Conservation (phyloP, 2,888 invertebrate species). For the Rhagium mordax region DNA sequence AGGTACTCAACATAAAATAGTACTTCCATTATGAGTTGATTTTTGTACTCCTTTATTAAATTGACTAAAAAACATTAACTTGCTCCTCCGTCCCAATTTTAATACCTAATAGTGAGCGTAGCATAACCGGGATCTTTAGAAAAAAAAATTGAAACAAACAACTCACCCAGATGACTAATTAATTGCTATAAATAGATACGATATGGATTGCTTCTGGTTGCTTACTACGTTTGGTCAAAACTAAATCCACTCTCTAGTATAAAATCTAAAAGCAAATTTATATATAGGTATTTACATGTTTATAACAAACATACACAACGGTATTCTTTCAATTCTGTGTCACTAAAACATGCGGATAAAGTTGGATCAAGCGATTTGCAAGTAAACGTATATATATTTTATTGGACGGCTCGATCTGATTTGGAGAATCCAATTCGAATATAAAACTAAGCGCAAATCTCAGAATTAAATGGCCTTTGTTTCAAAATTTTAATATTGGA, state of each 20-base stretch:
- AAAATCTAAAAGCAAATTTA: background rate
- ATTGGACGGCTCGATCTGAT: conserved; percentile 57
- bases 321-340: conserved; percentile 29
- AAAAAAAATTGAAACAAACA: too few species aligned
- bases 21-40: too few species aligned
- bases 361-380: conserved; percentile 53
- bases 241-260: background rate
- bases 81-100: too few species aligned
- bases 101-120: too few species aligned
- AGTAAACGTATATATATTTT: conserved; percentile 58
- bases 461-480: conserved; percentile 47
- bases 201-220: too few species aligned
- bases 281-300: conserved; percentile 16
- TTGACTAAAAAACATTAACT: too few species aligned
- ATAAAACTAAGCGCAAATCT: conserved; percentile 55
- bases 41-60: too few species aligned
- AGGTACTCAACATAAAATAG: too few species aligned
- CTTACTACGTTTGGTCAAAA: too few species aligned
- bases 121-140: too few species aligned
- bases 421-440: conserved; percentile 52
- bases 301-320: conserved; percentile 23
- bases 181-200: too few species aligned
- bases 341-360: conserved; percentile 40
- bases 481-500: conserved; percentile 48
- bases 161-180: too few species aligned